Conservation (phyloP, 2,888 invertebrate species). For the Drosophila mulleri region DNA sequence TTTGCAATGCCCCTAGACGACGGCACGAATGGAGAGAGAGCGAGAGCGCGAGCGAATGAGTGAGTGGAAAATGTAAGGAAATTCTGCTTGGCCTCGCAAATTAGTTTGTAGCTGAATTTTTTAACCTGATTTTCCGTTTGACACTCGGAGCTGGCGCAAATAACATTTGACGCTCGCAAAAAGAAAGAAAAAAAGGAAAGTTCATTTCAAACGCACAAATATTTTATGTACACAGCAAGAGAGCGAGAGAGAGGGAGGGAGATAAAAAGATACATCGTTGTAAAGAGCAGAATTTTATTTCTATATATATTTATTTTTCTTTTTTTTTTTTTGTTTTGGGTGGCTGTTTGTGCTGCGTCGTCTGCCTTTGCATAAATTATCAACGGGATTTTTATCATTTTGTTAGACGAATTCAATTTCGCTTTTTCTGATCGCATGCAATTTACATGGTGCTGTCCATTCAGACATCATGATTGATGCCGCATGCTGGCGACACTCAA, state of each 20-base stretch:
- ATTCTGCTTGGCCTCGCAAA: constrained; percentile 44
- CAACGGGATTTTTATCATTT: constrained; percentile 69
- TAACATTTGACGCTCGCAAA: constrained; percentile 65
- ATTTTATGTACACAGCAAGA: constrained; percentile 49
- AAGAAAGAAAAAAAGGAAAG: constrained; percentile 42
- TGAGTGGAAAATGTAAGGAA: not conserved
- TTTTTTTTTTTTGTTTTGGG: not conserved
- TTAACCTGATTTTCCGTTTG: constrained; percentile 38
- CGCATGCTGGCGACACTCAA: constrained; percentile 74
- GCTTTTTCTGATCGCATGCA: constrained; percentile 66
- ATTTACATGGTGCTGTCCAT: constrained; percentile 76
- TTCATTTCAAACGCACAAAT: constrained; percentile 74
- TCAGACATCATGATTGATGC: constrained; percentile 76
- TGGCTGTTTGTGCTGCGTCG: not conserved
- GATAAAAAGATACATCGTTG: not conserved
- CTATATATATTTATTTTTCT: not conserved
- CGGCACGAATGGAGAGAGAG: not conserved
- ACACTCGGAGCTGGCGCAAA: constrained; percentile 40
- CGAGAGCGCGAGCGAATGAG: not conserved
- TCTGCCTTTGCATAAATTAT: constrained; percentile 68
- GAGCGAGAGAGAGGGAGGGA: not conserved
- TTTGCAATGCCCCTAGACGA: constrained; percentile 50
- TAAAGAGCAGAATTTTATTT: constrained; percentile 2
- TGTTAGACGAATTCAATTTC: constrained; percentile 77
- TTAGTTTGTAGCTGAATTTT: constrained; percentile 47